Evolutionary conservation across 2,797 vertebrate genomes (phyloP), one percentile per base, ranked within the genome.

Genomic region (Siniperca undulata): DNA sequence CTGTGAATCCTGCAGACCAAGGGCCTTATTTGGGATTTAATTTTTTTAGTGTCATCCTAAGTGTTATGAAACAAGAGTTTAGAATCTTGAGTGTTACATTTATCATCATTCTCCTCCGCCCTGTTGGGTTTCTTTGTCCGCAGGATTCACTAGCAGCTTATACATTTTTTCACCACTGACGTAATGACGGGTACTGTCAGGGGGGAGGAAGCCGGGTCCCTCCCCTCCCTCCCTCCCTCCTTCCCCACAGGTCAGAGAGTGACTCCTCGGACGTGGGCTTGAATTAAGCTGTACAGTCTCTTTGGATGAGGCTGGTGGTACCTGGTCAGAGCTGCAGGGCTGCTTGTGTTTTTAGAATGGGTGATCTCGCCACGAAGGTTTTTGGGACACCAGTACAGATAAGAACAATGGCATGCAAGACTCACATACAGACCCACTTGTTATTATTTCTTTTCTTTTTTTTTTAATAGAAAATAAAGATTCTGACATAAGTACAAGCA

Each of bases 401-500:
- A 91, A 92, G 83, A 94, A 94, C 91, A 90, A 95, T 93, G 92
- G 93, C 95, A 94, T 94, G 94, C 94, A 94, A 94, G 92, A 95
- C 92, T 92, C 92, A 94, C 92, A 90, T 74, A 94, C 90, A 94
- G 82, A 93, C 89, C 91, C 93, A 93, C 90, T 86, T 85, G 76
- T 64, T 82, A 86, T 68, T 88, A 74, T 69, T 73, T 70, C 34
- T 77, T 74, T 61, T 75, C 50, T 56, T 73, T 10, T 82, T 71
- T 81, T 92, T 90, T 86, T 85, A 84, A 88, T 93, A 90, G 83
- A 95, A 94, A 93, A 92, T 94, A 90, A 93, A 92, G 81, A 87
- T 91, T 92, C 88, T 81, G 88, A 94, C 91, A 86, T 67, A 91
- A 89, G 85, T 88, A 92, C 88, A 91, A 92, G 91, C 90, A 89